Evolutionary conservation across 2,113 vertebrate genomes (phyloP), one percentile per base, ranked within the genome.

Genomic region (Pandion haliaetus): DNA sequence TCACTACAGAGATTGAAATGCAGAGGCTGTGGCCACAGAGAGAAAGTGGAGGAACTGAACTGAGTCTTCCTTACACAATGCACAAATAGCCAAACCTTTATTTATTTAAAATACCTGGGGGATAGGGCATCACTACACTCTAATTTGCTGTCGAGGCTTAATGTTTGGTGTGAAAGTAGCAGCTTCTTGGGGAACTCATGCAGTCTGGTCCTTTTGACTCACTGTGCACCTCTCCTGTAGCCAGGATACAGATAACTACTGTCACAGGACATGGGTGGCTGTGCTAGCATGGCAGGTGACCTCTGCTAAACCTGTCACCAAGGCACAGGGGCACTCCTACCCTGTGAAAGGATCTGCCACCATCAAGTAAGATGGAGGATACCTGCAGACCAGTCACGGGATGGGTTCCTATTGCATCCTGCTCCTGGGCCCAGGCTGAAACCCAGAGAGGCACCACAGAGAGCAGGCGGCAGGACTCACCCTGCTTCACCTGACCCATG

Each of bases 371-470:
- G 24, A 69, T 13, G 21, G 17, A 67, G 14, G 28, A 71, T 66
- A 49, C 34, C 9, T 38, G 31, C 47, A 17, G 17, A 42, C 3
- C 0, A 1, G 9, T 36, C 38, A 31, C 12, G 17, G 21, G 32
- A 31, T 0, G 2, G 7, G n/a, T 65, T 82, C 32, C 17, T 58
- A 5, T 17, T 36, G 25, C 57, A 34, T 44, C 23, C 45, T 52
- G 36, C 31, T 61, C 26, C 49, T 17, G 23, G 32, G 34, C 32
- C 7, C 10, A 69, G 29, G 32, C 38, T 84, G 42, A 20, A 72
- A 32, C 32, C 18, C 49, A 32, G 44, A 14, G 5, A 65, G 7
- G 0, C 0, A 36, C 16, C 10, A 31, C 13, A 47, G 23, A 45
- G 26, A 38, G 25, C 17, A 34, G 54, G 17, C 1, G 3, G 26